phyloP scores from a whole-genome alignment of 1,140 invertebrate genomes.

The Drosophila pandora region DNA sequence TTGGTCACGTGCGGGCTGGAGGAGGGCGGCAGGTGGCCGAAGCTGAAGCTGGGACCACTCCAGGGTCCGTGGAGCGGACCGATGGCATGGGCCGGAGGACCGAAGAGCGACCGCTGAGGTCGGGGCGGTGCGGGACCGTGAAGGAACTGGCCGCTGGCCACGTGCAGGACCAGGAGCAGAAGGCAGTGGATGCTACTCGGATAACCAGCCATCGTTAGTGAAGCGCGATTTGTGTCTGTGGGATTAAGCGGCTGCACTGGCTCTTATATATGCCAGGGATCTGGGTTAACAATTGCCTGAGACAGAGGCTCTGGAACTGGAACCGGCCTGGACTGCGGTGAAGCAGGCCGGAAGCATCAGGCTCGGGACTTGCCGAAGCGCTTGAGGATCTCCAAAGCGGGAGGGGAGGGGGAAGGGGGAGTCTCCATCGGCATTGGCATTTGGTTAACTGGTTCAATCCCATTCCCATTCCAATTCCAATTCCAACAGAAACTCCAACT shows the following conservation, averaged over 20 bases:
- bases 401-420: neutral
- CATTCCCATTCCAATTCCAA: neutral
- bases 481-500: neutral
- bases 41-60: constrained; percentile 43
- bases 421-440: constrained; percentile 72
- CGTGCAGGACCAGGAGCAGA: constrained; percentile 22
- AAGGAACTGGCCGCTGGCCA: constrained; percentile 19
- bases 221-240: constrained; percentile 53
- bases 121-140: constrained; percentile 15
- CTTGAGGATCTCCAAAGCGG: neutral
- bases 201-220: constrained; percentile 32
- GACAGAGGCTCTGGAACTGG: neutral
- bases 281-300: constrained; percentile 54
- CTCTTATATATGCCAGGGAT: constrained; percentile 54
- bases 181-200: constrained; percentile 23
- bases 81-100: constrained; percentile 17
- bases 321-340: constrained; percentile 17
- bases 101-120: constrained; percentile 35
- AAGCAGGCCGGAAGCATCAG: constrained; percentile 28
- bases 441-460: constrained; percentile 72
- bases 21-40: constrained; percentile 39
- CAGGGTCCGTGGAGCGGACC: constrained; percentile 20
- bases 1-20: constrained; percentile 63
- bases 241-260: neutral
- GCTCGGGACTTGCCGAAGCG: constrained; percentile 10